Conservation (phyloP, 2,113 vertebrate species). For the Pelecanoides urinatrix region DNA sequence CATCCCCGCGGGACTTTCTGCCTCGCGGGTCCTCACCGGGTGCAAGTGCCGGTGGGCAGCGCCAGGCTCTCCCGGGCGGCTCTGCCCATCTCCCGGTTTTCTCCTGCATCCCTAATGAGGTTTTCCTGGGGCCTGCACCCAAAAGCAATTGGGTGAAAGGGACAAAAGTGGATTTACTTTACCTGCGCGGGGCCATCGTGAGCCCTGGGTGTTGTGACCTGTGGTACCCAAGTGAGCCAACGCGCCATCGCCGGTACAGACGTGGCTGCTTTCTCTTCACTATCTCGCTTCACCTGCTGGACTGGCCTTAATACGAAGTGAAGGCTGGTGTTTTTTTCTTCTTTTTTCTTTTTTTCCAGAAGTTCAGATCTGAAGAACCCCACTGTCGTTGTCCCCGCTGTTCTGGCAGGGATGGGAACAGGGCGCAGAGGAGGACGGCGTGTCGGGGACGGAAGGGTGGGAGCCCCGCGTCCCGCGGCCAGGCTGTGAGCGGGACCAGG, state of each 20-base stretch:
- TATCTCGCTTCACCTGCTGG: not conserved
- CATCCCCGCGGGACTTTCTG: not conserved
- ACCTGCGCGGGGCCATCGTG: rapidly evolving
- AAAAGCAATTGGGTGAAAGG: not conserved
- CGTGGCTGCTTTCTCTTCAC: not conserved
- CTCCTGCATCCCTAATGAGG: not conserved
- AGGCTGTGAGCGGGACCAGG: not conserved
- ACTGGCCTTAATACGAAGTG: not conserved
- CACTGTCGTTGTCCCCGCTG: rapidly evolving
- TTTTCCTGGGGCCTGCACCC: not conserved
- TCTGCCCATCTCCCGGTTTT: not conserved
- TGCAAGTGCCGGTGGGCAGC: rapidly evolving
- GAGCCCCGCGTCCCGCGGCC: rapidly evolving
- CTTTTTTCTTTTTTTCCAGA: not conserved
- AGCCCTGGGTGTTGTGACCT: rapidly evolving
- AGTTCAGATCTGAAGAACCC: not conserved
- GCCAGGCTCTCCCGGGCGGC: rapidly evolving
- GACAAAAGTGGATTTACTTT: not conserved
- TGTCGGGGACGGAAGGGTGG: rapidly evolving
- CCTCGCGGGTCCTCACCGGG: not conserved
- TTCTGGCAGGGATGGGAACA: not conserved
- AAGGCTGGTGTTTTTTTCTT: not conserved
- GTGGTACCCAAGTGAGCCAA: not conserved
- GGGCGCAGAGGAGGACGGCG: rapidly evolving
- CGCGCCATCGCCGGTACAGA: rapidly evolving